Conservation (phyloP, 2,888 invertebrate genomes). For the Bimastos eiseni region DNA sequence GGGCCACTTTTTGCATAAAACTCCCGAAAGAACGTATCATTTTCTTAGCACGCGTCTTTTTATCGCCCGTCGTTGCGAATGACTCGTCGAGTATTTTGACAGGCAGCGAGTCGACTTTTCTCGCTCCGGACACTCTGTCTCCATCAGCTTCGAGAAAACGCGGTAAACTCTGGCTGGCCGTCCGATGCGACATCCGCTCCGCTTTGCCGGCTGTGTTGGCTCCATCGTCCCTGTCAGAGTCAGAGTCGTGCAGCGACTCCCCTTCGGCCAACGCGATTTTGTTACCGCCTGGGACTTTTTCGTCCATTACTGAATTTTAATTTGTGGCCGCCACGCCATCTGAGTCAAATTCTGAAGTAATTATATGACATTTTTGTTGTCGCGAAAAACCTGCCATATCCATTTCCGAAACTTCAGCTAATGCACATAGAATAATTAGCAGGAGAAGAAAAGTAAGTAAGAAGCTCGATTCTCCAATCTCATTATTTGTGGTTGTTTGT, state of each 20-base stretch:
- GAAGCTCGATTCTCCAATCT: no score
- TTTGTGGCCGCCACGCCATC: neutral
- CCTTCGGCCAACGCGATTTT: slow-evolving; percentile 20
- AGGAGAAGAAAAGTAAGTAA: neutral
- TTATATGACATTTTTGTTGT: neutral
- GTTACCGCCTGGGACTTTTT: slow-evolving; percentile 23
- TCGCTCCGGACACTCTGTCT: neutral
- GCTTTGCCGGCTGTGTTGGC: neutral
- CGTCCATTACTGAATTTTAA: slow-evolving; percentile 15
- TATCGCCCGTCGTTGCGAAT: slow-evolving; percentile 38
- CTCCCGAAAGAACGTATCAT: slow-evolving; percentile 50
- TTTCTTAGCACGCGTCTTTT: slow-evolving; percentile 44
- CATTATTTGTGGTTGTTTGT: no score
- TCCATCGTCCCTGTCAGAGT: neutral
- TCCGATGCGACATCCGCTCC: neutral
- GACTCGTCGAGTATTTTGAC: slow-evolving; percentile 31
- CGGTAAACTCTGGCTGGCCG: slow-evolving; percentile 23
- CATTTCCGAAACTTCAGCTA: slow-evolving; percentile 15
- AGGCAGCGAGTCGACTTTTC: slow-evolving; percentile 31
- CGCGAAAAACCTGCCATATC: neutral
- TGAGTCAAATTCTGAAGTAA: neutral
- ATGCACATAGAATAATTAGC: neutral
- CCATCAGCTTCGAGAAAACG: slow-evolving; percentile 4
- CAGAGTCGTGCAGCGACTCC: neutral
- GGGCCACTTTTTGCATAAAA: slow-evolving; percentile 47